Conservation (phyloP, 2,888 invertebrate genomes). For the Leptopilina drosophilae region DNA sequence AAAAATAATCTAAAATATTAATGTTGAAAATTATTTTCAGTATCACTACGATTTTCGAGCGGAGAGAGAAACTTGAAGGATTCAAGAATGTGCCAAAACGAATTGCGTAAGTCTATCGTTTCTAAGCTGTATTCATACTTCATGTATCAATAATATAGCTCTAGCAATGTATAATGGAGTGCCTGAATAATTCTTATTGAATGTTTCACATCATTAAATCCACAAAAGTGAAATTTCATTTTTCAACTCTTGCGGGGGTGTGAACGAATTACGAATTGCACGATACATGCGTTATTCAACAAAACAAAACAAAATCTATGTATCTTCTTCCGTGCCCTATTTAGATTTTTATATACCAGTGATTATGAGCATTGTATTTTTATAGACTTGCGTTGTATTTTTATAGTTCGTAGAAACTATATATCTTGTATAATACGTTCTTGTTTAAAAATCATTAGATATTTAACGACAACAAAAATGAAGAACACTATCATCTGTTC, state of each 20-base stretch:
- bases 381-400: constrained; percentile 72
- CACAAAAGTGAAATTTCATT: constrained; percentile 55
- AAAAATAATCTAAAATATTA: constrained; percentile 22
- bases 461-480: not conserved
- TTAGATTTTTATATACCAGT: constrained; percentile 71
- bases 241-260: constrained; percentile 3
- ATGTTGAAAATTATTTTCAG: constrained; percentile 60
- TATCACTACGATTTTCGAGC: constrained; percentile 75
- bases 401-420: constrained; percentile 69
- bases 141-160: constrained; percentile 67
- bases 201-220: constrained; percentile 66
- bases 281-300: constrained; percentile 18
- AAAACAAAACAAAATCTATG: not conserved
- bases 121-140: constrained; percentile 66
- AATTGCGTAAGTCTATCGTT: constrained; percentile 66
- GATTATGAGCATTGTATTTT: constrained; percentile 73
- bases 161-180: constrained; percentile 75
- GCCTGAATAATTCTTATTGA: constrained; percentile 68
- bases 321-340: constrained; percentile 63
- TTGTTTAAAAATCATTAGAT: constrained; percentile 63
- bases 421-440: constrained; percentile 64
- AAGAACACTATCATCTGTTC: constrained; percentile 6
- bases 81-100: constrained; percentile 67
- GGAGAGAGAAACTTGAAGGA: constrained; percentile 73
- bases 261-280: constrained; percentile 49